phyloP scores from a whole-genome alignment of 2,113 vertebrate genomes.

The Motacilla tschutschensis region DNA sequence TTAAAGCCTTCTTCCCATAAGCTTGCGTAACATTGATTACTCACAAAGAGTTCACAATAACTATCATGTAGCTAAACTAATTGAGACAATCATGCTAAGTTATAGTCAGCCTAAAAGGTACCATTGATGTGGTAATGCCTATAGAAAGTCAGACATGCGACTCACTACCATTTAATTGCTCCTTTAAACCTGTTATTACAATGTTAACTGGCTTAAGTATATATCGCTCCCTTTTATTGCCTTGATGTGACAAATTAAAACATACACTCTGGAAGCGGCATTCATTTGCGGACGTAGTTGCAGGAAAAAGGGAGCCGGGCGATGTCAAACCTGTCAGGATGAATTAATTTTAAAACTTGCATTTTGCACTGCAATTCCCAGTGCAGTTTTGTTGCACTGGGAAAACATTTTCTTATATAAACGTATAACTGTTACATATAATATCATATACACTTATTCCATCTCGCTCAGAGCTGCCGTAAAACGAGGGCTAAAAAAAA shows the following conservation, averaged over 20 bases:
- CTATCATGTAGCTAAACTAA: slow-evolving; percentile 55
- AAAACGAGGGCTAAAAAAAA: not conserved
- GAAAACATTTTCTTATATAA: not conserved
- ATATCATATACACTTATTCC: not conserved
- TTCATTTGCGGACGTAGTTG: slow-evolving; percentile 33
- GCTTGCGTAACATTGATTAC: slow-evolving; percentile 67
- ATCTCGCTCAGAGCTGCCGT: not conserved
- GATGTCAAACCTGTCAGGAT: slow-evolving; percentile 56
- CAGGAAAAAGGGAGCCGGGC: slow-evolving; percentile 6
- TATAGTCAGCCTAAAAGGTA: slow-evolving; percentile 63
- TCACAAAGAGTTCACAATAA: slow-evolving; percentile 47
- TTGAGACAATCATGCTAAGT: slow-evolving; percentile 55
- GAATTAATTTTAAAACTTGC: slow-evolving; percentile 57
- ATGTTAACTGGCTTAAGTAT: slow-evolving; percentile 61
- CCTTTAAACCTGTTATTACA: slow-evolving; percentile 58
- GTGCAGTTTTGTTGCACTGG: not conserved
- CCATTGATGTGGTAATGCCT: slow-evolving; percentile 63
- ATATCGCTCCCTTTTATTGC: slow-evolving; percentile 55
- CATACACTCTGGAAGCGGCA: slow-evolving; percentile 48
- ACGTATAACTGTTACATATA: not conserved
- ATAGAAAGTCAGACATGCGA: slow-evolving; percentile 54
- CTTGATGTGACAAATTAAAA: slow-evolving; percentile 66
- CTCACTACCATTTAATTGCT: slow-evolving; percentile 61
- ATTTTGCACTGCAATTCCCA: slow-evolving; percentile 40
- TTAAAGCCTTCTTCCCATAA: slow-evolving; percentile 19